Evolutionary conservation across 2,888 invertebrate genomes (phyloP).

Genomic region (Drosophila villosipedis): DNA sequence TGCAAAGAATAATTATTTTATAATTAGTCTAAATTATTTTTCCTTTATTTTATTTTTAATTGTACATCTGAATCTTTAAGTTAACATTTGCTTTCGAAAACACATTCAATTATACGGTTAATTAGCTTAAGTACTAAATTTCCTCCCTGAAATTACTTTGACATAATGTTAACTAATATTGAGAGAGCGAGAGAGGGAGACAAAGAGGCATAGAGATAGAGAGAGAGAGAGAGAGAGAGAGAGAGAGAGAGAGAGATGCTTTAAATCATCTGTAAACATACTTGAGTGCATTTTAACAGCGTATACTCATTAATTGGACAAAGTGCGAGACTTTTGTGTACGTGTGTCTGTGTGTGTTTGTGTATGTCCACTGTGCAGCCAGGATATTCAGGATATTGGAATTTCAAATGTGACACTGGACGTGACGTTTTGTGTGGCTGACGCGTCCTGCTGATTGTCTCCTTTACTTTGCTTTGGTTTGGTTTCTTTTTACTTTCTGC

Average conservation of each 20-base stretch:
- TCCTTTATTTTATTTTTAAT: background rate
- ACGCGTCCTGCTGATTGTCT: conserved; percentile 53
- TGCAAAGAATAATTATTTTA: background rate
- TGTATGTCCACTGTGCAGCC: conserved; percentile 32
- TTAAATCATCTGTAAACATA: conserved; percentile 53
- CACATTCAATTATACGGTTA: background rate
- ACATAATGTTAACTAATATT: background rate
- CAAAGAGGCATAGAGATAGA: background rate
- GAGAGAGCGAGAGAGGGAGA: background rate
- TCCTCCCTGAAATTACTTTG: conserved; percentile 1
- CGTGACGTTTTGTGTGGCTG: conserved; percentile 51
- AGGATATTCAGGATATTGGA: conserved; percentile 60
- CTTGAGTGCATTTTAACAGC: conserved; percentile 44
- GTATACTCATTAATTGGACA: conserved; percentile 51
- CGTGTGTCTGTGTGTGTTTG: conserved; percentile 2
- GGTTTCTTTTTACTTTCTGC: conserved; percentile 3
- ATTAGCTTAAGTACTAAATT: conserved; percentile 1
- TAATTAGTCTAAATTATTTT: background rate
- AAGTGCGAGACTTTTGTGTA: conserved; percentile 16
- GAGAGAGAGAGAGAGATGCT: conserved; percentile 4
- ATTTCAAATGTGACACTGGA: conserved; percentile 58
- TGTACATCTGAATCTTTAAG: background rate
- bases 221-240: background rate
- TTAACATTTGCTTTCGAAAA: background rate
- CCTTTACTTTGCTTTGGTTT: conserved; percentile 13